phyloP scores from a whole-genome alignment of 2,797 vertebrate species.

The Onychomys arenicola region DNA sequence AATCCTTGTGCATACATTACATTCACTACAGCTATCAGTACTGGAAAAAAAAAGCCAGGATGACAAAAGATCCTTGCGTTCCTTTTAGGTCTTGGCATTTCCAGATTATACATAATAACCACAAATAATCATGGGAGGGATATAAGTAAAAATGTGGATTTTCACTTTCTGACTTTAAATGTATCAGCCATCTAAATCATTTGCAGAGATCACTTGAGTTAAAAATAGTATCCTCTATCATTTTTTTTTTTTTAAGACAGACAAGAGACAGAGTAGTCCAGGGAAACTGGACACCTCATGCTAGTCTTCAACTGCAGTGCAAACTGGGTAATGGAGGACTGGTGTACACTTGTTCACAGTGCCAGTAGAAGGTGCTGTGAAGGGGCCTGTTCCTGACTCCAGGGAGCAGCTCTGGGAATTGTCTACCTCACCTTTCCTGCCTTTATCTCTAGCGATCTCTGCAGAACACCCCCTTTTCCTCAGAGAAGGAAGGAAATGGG shows the following conservation, averaged over 20 bases:
- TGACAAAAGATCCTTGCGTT: not conserved
- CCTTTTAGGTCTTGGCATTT: not conserved
- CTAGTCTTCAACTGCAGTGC: not conserved
- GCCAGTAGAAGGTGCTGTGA: not conserved
- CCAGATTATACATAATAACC: not conserved
- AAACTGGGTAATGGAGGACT: not conserved
- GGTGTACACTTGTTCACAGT: rapidly evolving
- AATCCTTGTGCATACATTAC: not conserved
- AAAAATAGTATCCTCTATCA: not conserved
- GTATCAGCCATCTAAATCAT: not conserved
- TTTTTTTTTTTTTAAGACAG: not conserved
- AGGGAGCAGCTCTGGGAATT: not conserved
- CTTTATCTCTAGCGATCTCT: not conserved
- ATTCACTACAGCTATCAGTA: not conserved
- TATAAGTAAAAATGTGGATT: not conserved
- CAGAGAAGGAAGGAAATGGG: not conserved
- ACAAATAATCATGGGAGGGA: not conserved
- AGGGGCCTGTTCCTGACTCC: not conserved
- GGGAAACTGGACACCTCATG: not conserved
- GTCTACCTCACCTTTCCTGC: not conserved
- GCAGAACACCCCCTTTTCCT: not conserved
- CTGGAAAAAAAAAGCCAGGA: not conserved
- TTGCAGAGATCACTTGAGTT: conserved; percentile 29
- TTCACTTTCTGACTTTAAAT: not conserved
- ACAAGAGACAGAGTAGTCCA: not conserved